Percentiles rank a stretch among this genome's conserved stretches.
Conservation (phyloP, 64 coral and sea anemone genomes). For the Cladopsammia gracilis region DNA sequence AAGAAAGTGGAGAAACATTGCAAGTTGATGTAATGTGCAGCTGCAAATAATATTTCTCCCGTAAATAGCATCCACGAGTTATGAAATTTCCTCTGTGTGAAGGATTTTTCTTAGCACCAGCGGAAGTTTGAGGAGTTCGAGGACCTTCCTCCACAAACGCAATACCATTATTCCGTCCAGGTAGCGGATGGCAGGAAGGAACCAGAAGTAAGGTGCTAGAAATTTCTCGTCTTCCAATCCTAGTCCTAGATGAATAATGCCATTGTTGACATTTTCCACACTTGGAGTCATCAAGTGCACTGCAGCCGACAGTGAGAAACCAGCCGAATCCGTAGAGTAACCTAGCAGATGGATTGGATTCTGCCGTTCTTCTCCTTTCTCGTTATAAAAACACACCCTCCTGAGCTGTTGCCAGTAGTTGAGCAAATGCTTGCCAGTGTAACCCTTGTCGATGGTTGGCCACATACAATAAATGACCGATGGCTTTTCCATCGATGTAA, state of each 20-base stretch:
- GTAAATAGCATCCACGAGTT: slow-evolving; percentile 61
- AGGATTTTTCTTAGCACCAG: slow-evolving; percentile 25
- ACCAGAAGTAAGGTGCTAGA: slow-evolving; percentile 69
- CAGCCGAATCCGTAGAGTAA: slow-evolving; percentile 76
- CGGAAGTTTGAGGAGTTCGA: slow-evolving; percentile 39
- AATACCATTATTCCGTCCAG: slow-evolving; percentile 49
- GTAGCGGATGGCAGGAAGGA: slow-evolving; percentile 42
- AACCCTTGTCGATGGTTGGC: slow-evolving; percentile 55
- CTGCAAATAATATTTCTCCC: slow-evolving; percentile 64
- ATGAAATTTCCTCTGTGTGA: slow-evolving; percentile 41
- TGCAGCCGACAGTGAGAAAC: slow-evolving; percentile 55
- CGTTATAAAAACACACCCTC: slow-evolving; percentile 52
- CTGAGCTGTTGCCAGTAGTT: slow-evolving; percentile 50
- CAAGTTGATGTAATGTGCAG: slow-evolving; percentile 50
- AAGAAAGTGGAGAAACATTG: slow-evolving; percentile 62
- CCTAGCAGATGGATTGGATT: slow-evolving; percentile 62
- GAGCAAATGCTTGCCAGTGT: slow-evolving; percentile 8
- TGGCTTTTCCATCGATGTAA: slow-evolving; percentile 47
- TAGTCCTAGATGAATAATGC: slow-evolving; percentile 57
- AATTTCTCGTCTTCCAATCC: slow-evolving; percentile 54
- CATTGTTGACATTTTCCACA: slow-evolving; percentile 17
- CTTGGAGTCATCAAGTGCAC: slow-evolving; percentile 55
- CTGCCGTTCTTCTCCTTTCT: slow-evolving; percentile 30
- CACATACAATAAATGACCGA: slow-evolving; percentile 69
- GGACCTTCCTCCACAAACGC: slow-evolving; percentile 17